Conservation (phyloP, 2,888 invertebrate species). For the Drosophila yooni region DNA sequence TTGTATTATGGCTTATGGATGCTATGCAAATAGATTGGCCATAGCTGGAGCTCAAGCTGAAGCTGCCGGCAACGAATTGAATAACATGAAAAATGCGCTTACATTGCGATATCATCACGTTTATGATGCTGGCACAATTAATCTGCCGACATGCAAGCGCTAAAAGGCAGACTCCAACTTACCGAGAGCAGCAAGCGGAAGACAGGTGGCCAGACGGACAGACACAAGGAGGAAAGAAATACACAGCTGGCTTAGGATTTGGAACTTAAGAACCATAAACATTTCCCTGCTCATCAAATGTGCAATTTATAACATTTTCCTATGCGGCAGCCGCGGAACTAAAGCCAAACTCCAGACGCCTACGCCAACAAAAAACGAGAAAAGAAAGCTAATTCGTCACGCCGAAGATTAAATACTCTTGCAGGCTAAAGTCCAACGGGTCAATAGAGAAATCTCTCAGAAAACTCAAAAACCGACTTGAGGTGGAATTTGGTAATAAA, state of each 20-base stretch:
- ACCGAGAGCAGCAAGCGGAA: neutral
- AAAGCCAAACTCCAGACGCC: conserved; percentile 62
- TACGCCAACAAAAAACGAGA: conserved; percentile 55
- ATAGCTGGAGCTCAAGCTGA: conserved; percentile 12
- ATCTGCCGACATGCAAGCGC: conserved; percentile 83
- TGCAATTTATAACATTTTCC: conserved; percentile 77
- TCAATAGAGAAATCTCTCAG: neutral
- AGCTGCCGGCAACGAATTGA: conserved; percentile 79
- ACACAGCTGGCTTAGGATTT: conserved; percentile 51
- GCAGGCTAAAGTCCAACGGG: too few relatives aligned
- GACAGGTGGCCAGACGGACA: neutral
- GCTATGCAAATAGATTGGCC: conserved; percentile 70
- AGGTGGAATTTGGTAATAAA: neutral
- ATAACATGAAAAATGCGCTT: conserved; percentile 82
- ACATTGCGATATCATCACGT: conserved; percentile 85
- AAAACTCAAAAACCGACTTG: neutral
- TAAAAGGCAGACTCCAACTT: conserved; percentile 69
- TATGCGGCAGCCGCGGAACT: conserved; percentile 39
- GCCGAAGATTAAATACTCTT: conserved; percentile 2
- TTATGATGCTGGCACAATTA: conserved; percentile 84
- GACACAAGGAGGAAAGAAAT: conserved; percentile 13
- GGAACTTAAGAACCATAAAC: conserved; percentile 67
- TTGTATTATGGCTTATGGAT: conserved; percentile 53
- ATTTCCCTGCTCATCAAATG: conserved; percentile 80
- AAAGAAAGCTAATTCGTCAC: neutral